Base-by-base conservation (phyloP, 2,888 invertebrate genomes). In the Himalopsyche kuldschensis region DNA sequence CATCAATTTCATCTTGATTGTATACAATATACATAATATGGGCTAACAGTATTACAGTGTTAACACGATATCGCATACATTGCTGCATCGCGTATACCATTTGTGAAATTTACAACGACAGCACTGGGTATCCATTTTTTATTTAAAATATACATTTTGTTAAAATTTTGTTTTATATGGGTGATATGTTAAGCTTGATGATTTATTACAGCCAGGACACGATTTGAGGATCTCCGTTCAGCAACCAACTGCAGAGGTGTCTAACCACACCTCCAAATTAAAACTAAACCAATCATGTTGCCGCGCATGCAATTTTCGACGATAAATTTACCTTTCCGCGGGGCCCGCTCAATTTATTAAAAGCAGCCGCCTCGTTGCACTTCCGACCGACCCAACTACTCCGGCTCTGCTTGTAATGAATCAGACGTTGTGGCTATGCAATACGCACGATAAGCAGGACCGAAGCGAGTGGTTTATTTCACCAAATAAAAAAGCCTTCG, bases 251-350 rank as follows among this genome's bases (percentile, higher is more conserved):
- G 30, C 17, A 15, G 47, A 24, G 82, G 47, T 82, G 82, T 75
- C 20, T 32, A 46, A 77, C 83, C 85, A 85, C 85, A 85, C 85
- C 85, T 85, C 81, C 82, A 84, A 84, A 85, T 85, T 85, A 85
- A 84, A 85, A 84, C 63, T 55, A 80, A 82, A 85, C 84, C 85
- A 85, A 85, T 85, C 85, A 85, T 84, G 82, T 32, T 75, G 81
- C 69, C 75, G 47, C 80, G 75, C 75, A 48, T 83, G 83, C 85
- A 85, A 85, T 85, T 85, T 83, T 85, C 79, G 77, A 24, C 79
- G 82, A 85, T 85, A 85, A 85, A 83, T 85, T 81, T 78, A 82
- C 63, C 78, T 82, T 82, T 82, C 78, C 55, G 20, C 82, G 30
- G 77, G 41, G 41, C 69, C 69, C 69, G 20, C 69, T 30, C 24